Evolutionary conservation across 1,140 invertebrate genomes (phyloP).

Genomic region (Brachionus koreanus): DNA sequence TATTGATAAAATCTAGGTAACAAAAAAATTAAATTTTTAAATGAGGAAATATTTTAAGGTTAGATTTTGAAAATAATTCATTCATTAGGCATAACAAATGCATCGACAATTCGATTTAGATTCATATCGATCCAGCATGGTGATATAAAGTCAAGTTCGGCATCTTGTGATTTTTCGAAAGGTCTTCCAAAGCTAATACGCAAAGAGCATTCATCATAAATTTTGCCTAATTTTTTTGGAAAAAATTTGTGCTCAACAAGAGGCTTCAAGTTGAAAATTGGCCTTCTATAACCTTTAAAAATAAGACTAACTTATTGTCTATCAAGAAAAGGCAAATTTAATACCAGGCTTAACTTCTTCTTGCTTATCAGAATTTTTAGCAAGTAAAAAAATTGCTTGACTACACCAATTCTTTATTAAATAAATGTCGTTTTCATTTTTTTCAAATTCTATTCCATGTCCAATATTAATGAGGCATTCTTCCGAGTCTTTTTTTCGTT

Average conservation of each 20-base stretch:
- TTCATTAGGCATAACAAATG: not conserved
- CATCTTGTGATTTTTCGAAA: not conserved
- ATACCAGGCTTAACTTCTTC: not conserved
- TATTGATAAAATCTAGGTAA: too few species aligned
- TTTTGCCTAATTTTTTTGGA: conserved; percentile 8
- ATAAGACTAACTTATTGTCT: not conserved
- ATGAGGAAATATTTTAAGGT: too few species aligned
- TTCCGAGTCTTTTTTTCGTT: not conserved
- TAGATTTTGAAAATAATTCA: too few species aligned
- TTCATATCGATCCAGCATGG: conserved; percentile 22
- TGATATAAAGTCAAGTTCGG: not conserved
- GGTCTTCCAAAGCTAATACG: not conserved
- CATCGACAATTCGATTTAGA: not conserved
- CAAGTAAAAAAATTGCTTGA: not conserved
- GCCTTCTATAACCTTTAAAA: not conserved
- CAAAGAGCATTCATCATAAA: conserved; percentile 3
- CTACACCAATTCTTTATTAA: not conserved
- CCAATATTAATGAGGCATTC: not conserved
- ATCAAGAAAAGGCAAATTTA: not conserved
- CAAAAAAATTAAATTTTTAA: too few species aligned
- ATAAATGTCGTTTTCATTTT: not conserved
- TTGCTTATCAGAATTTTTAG: not conserved
- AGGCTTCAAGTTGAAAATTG: not conserved
- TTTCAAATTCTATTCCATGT: not conserved
- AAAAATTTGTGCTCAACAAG: conserved; percentile 8